Evolutionary conservation across 2,888 invertebrate genomes (phyloP), one percentile per base, ranked within the genome.

Genomic region (Diaperis boleti): DNA sequence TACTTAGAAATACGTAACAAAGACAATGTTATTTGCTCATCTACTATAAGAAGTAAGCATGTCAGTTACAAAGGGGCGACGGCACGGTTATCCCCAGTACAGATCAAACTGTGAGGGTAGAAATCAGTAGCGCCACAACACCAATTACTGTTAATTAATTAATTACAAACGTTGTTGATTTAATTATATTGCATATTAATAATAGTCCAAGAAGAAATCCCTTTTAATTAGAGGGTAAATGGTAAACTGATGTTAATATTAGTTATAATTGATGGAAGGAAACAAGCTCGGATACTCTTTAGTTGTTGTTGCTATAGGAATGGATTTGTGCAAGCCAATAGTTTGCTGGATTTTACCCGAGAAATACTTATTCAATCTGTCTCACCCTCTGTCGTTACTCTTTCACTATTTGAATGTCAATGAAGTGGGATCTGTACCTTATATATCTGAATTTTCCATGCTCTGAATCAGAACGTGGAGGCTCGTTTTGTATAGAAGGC

Each of bases 101-200:
- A 37, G 14, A 17, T n/a, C 3, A n/a, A n/a, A 3, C 47, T 26
- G 20, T 37, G 49, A 33, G 5, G 49, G 5, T 50, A 11, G 29
- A 26, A 44, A 44, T 33, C 31, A 17, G 31, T 31, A 5, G 31
- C 14, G 14, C 8, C 26, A 26, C 22, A 11, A 29, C 20, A 14
- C 47, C 49, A 35, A 50, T 50, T 50, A 50, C 18, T 18, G 35
- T 18, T 50, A 50, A 50, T 50, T 50, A 50, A 50, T 50, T 50
- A 50, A 50, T 50, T 50, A 50, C 35, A 33, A 50, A 20, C 49
- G 13, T 20, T 6, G 39, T 39, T 4, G 7, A 18, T 1, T 5
- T 42, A 42, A 18, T 42, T 42, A 17, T n/a, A 13, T 39, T 39
- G 6, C 3, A 13, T 7, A 39, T 15, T 13, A 14, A n/a, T 18